These are phyloP conservation scores for Amniataba percoides DNA, from an alignment of 2,797 vertebrate species.

Conservation along the genomic window DNA sequence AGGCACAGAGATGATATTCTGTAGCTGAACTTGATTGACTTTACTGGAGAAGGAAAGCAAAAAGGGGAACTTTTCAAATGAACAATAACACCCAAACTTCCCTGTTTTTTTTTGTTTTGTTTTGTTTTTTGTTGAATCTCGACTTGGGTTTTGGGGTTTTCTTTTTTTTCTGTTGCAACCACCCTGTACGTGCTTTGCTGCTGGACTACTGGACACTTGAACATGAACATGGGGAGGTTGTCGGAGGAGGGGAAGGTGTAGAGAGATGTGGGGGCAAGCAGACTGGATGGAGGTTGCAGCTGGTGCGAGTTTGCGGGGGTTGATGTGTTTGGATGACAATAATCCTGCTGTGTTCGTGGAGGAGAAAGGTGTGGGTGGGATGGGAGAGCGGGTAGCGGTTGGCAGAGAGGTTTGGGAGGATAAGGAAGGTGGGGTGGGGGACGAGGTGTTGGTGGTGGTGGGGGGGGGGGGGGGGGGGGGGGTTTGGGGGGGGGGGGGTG, in stretches of 20 bases:
- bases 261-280: conserved; percentile 35
- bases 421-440: conserved; percentile 54
- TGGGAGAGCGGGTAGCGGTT: conserved; percentile 67
- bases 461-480: neutral
- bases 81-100: neutral
- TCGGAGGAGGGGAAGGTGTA: conserved; percentile 34
- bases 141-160: neutral
- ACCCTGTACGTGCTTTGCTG: neutral
- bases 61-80: neutral
- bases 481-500: conserved; percentile 19
- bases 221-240: conserved; percentile 43
- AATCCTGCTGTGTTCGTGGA: conserved; percentile 76
- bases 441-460: conserved; percentile 9
- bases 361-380: conserved; percentile 71
- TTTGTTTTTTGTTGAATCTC: too few relatives aligned
- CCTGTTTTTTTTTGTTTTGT: neutral
- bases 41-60: neutral
- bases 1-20: neutral
- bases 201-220: conserved; percentile 7
- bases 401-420: conserved; percentile 57
- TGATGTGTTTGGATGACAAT: conserved; percentile 69
- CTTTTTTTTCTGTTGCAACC: neutral
- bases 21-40: conserved; percentile 35
- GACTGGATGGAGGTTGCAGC: conserved; percentile 64
- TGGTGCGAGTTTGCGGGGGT: conserved; percentile 2